Base-by-base conservation (phyloP, 2,113 vertebrate genomes). In the Ammodytes dubius region DNA sequence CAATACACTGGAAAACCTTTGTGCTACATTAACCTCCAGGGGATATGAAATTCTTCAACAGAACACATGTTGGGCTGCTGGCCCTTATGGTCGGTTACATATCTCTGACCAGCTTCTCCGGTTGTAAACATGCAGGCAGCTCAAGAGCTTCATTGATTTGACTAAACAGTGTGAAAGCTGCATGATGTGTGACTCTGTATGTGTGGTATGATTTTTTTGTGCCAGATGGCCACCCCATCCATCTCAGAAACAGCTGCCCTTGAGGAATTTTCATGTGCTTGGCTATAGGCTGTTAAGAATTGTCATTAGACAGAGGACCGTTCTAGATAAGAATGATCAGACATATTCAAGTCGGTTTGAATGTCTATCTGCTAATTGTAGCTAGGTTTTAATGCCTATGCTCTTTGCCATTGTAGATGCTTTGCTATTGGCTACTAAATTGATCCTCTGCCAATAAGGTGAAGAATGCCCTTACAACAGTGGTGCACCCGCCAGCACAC, bases 151-250 rank as follows among this genome's bases (percentile, higher is more conserved):
- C 15, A 39, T 27, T 27, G 43, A 45, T 39, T 46, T 40, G 40
- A 46, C 46, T 19, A 37, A 40, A 52, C 53, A 63, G 60, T 6
- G n/a, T 4, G 10, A 39, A 35, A 27, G 37, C 43, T 50, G 67
- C 19, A 54, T 39, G 46, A 60, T 42, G 53, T 14, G 40, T 42
- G 43, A 46, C 42, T 70, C 43, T 35, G 19, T 58, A 42, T 76
- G 83, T 76, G 83, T 61, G 54, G 13, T 13, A 7, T n/a, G 54
- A 71, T 4, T 37, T 57, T 27, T 64, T 50, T 68, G 56, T 50
- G 68, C 53, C 78, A 70, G 73, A 69, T 69, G 57, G 46, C 1
- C 9, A 15, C 11, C 9, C 7, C 6, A 0, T 27, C 40, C 35
- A 5, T 40, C 52, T 61, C 79, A 70, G 45, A 57, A 39, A 15